Evolutionary conservation across 2,113 vertebrate species (phyloP), one percentile per base, ranked within the genome.

Genomic region (Mus pahari): DNA sequence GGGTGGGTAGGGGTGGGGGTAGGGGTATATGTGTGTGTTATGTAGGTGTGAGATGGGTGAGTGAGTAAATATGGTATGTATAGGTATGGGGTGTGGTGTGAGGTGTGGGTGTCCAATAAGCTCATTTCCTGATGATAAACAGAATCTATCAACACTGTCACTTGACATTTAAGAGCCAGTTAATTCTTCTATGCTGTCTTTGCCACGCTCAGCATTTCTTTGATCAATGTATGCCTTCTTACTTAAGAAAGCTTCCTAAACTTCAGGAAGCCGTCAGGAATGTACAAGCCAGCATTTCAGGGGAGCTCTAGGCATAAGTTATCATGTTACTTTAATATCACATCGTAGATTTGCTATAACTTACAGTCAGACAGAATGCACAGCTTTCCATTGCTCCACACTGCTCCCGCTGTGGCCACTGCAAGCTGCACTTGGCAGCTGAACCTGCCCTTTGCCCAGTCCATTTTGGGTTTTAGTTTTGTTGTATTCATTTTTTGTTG

Each of bases 141-240:
- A 95, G 14, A n/a, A 55, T 95, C 33, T 75, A 33, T 86, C 26
- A 0, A 13, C 68, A 6, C 79, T 78, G 0, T 88, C 89, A 70
- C 92, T 78, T 71, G 74, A 88, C 70, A 2, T 73, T 91, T 86
- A 95, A 84, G 81, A 94, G 31, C 24, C 73, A 60, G 26, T 60
- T 94, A 66, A 83, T 93, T 92, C 26, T 96, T 96, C 60, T 93
- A 58, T 96, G 24, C 79, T 66, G 12, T 3, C 88, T 88, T 71
- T 42, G 16, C 88, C 66, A 60, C 28, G 60, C 64, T 96, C 6
- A 78, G 92, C 84, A 83, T 89, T 97, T 95, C 90, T 97, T 78
- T 73, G 0, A 36, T 96, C 92, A 31, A 16, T 86, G 6, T 83
- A 81, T 39, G 84, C 31, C 86, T 95, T 94, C 84, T 81, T 81